A percentile compares a stretch with the other conserved stretches of the same genome.
Evolutionary conservation across 2,888 invertebrate genomes (phyloP).

Genomic region (Philereme vetulata): DNA sequence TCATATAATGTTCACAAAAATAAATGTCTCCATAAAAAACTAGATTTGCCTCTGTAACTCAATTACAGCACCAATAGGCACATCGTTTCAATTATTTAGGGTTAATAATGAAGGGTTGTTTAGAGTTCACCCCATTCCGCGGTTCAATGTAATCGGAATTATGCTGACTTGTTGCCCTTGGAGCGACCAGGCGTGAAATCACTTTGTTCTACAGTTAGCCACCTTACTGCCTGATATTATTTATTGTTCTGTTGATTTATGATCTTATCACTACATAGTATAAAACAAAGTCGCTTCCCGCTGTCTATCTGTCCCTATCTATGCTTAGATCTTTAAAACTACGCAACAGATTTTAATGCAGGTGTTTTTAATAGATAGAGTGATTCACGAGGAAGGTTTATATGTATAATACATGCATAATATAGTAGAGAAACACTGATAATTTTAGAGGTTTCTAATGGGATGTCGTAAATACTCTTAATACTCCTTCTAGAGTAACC

Average conservation of each 20-base stretch:
- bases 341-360: too few species aligned
- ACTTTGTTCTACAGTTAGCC: slow-evolving; percentile 76
- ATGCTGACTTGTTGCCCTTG: slow-evolving; percentile 69
- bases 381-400: too few species aligned
- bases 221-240: slow-evolving; percentile 56
- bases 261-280: background rate
- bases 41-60: slow-evolving; percentile 33
- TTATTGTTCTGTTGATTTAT: slow-evolving; percentile 32
- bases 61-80: slow-evolving; percentile 60
- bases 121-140: slow-evolving; percentile 60
- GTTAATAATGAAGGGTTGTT: slow-evolving; percentile 71
- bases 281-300: too few species aligned
- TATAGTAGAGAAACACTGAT: too few species aligned
- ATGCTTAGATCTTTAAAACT: too few species aligned
- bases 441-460: too few species aligned
- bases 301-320: too few species aligned
- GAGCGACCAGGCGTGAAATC: slow-evolving; percentile 78
- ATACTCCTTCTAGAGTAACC: too few species aligned
- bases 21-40: background rate
- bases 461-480: too few species aligned
- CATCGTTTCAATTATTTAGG: slow-evolving; percentile 68
- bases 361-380: too few species aligned
- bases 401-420: too few species aligned
- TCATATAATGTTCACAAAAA: too few species aligned
- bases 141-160: slow-evolving; percentile 73